Evolutionary conservation across 2,113 vertebrate genomes (phyloP), one percentile per base, ranked within the genome.

Genomic region (Poeciliopsis occidentalis): DNA sequence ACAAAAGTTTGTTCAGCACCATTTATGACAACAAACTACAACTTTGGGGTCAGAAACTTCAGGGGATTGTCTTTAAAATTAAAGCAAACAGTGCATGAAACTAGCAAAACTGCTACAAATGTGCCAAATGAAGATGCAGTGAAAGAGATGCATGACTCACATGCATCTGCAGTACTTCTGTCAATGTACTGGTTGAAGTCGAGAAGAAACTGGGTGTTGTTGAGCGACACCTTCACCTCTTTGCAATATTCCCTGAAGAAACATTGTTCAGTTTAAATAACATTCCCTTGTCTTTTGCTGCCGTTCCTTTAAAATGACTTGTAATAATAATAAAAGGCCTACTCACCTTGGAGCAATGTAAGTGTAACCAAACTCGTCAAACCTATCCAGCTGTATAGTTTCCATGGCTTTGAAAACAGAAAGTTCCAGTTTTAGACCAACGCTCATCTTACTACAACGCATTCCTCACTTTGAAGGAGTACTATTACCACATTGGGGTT

Each of bases 181-280:
- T 98, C 96, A 84, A 99, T 97, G 93, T 96, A 96, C 71, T 97
- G 92, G 92, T 94, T 96, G 91, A 99, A 97, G 91, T 97, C 96
- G 81, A 96, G 91, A 75, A 99, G 96, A 93, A 98, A 98, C 90
- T 98, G 96, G 17, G 97, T 97, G 91, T 98, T 99, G 92, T 99
- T 99, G 81, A 94, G 92, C 44, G 95, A 96, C 85, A 95, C 83
- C 91, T 96, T 98, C 89, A 99, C 92, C 62, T 97, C 96, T 69
- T 82, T 96, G 93, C 98, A 99, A 87, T 98, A 99, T 76, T 97
- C 96, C 92, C 98, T 99, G 94, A 73, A 94, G 94, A 93, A 93
- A 88, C 78, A 67, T 69, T 6, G 26, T 31, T 88, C 34, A 76
- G 71, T 66, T 54, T 60, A 51, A 79, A 32, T 70, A 34, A 61